Conservation (phyloP, 2,113 vertebrate genomes). For the Chauna torquata region DNA sequence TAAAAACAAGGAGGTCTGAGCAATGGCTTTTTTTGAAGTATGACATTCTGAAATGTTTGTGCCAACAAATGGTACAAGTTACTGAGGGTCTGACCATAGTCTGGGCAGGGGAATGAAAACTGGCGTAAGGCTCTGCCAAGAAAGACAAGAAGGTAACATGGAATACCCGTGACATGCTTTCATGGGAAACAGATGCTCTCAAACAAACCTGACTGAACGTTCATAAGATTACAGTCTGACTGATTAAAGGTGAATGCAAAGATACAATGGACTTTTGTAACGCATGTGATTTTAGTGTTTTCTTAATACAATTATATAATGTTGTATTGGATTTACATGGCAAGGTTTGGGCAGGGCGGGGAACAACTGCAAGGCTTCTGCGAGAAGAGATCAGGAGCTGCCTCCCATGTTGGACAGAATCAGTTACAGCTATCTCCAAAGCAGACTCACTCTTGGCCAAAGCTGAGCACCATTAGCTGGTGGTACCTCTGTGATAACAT, state of each 20-base stretch:
- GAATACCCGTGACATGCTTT: neutral
- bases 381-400: no score
- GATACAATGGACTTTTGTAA: neutral
- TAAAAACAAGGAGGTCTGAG: neutral
- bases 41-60: neutral
- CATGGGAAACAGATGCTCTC: neutral
- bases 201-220: neutral
- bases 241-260: neutral
- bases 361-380: neutral
- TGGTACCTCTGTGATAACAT: neutral
- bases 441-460: neutral
- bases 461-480: neutral
- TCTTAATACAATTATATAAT: neutral
- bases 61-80: neutral
- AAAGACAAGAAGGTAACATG: fast-evolving
- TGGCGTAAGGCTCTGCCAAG: neutral
- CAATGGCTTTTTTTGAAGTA: neutral
- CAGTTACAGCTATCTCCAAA: neutral
- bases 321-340: neutral
- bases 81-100: neutral
- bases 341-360: neutral
- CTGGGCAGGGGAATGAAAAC: neutral
- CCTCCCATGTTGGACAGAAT: neutral
- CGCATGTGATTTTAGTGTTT: neutral
- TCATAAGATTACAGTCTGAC: neutral